Percentiles rank a stretch among this genome's conserved stretches.
These are phyloP conservation scores for Ethmia dodecea DNA, from an alignment of 2,888 invertebrate genomes.

Conservation along the genomic window DNA sequence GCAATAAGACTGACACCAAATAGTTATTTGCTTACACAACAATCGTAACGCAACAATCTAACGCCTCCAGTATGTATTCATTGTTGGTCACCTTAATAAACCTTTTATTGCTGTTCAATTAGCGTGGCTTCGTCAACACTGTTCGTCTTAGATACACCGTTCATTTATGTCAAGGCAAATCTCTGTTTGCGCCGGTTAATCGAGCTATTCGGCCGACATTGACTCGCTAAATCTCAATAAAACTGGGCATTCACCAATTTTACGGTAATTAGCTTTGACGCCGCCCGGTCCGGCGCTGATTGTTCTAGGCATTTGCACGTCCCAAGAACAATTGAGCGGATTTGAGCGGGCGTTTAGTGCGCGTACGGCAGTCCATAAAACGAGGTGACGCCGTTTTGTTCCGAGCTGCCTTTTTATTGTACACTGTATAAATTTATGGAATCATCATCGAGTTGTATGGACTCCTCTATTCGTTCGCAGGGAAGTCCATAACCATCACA, in stretches of 20 bases:
- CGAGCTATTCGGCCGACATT: slow-evolving; percentile 24
- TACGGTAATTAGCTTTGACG: slow-evolving; percentile 45
- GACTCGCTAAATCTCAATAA: slow-evolving; percentile 46
- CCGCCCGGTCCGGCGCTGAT: slow-evolving; percentile 20
- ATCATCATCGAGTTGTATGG: slow-evolving; percentile 74
- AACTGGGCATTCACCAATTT: slow-evolving; percentile 48
- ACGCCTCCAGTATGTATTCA: slow-evolving; percentile 19
- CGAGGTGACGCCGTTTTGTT: slow-evolving; percentile 69
- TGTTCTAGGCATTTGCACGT: slow-evolving; percentile 36
- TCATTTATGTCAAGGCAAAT: slow-evolving; percentile 57
- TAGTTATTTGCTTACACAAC: too few relatives aligned
- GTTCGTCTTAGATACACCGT: slow-evolving; percentile 18
- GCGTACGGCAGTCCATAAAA: slow-evolving; percentile 54
- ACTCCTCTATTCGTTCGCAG: slow-evolving; percentile 62
- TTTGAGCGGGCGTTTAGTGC: slow-evolving; percentile 41
- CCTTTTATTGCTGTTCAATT: slow-evolving; percentile 56
- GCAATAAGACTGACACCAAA: too few relatives aligned
- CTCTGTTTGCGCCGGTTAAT: slow-evolving; percentile 32
- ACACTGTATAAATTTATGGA: slow-evolving; percentile 76
- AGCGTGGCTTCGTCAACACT: slow-evolving; percentile 42
- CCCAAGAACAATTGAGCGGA: slow-evolving; percentile 52
- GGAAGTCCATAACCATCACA: slow-evolving; percentile 68
- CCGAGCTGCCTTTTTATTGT: slow-evolving; percentile 65
- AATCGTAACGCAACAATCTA: too few relatives aligned
- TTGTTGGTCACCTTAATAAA: slow-evolving; percentile 43